Evolutionary conservation across 2,888 invertebrate species (phyloP), one percentile per base, ranked within the genome.

Genomic region (Drepanosiphum platanoidis): DNA sequence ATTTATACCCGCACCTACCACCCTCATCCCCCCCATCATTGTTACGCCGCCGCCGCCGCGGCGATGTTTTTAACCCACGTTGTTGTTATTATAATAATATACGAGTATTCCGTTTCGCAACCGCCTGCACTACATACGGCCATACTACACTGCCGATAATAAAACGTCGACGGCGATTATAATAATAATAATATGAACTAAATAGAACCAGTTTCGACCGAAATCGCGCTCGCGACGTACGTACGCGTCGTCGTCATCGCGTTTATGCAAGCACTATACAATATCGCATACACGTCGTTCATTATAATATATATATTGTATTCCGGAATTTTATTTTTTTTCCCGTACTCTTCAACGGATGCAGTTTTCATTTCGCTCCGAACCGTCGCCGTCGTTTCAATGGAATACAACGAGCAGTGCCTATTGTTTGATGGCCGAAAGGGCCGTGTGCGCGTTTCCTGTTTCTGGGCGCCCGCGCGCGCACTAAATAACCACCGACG

Each of bases 381-480:
- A 74, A n/a, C n/a, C n/a, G n/a, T n/a, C n/a, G n/a, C n/a, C n/a
- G 64, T 27, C 39, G 34, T 82, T 83, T 83, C 66, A 83, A 83
- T 75, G 22, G 11, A 68, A 70, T 13, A 30, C 32, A 75, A 77
- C 52, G 3, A 77, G 30, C 52, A 74, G n/a, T 13, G 18, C 27
- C 61, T 75, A 77, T 84, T 84, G 77, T 84, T 84, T 52, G 83
- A 52, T 42, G 27, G 30, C 39, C 18, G 64, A 30, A 61, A 83
- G 83, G 83, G 83, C 74, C 75, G 46, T 82, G 39, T 42, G 39
- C 71, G 68, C 84, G 75, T 84, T 84, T 84, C 84, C 77, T 75
- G 84, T 84, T 84, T 77, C 52, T 34, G 66, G 36, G 46, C 74
- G 27, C 42, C 30, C 61, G 36, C n/a, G 66, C 30, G 46, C 74